Evolutionary conservation across 2,797 vertebrate genomes (phyloP), one percentile per base, ranked within the genome.

Genomic region (Semaprochilodus insignis): DNA sequence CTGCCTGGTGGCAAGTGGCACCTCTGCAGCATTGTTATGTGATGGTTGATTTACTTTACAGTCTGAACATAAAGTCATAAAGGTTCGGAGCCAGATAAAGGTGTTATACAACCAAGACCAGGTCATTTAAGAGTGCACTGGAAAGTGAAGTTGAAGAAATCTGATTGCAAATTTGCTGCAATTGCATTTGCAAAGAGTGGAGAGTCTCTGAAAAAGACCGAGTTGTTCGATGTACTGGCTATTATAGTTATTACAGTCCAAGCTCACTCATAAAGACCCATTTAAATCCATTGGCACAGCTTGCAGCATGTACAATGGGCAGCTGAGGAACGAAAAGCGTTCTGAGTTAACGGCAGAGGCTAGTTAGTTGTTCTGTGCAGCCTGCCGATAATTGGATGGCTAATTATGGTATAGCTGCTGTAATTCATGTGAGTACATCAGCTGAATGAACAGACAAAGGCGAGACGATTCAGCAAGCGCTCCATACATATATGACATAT

Each of bases 271-370:
- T 70, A 63, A 34, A 54, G 59, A 25, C 23, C 52, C 23, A 23
- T 78, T 69, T 51, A 31, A 44, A 70, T 71, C 66, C 54, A 79
- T 25, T 59, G 27, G n/a, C n/a, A 5, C n/a, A 55, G 66, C 54
- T 21, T 77, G 16, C 6, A 16, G 69, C 23, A 69, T 48, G 19
- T 3, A 51, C 27, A 54, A 21, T 51, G 57, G 36, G 44, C 31
- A 54, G 44, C 40, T 52, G 25, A 62, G 51, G 27, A 75, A 72
- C 63, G 27, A 34, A 21, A 77, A 51, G 57, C 44, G 21, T 52
- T 19, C 44, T 71, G 25, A 23, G 67, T 54, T 77, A 74, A 82
- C 74, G 63, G 27, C 44, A 71, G 57, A 40, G 54, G 77, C 77
- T 23, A 72, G 74, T 76, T 34, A 48, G 19, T 31, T 60, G 25